Evolutionary conservation across 92 coral and sea anemone species (phyloP).

Genomic region (Paragorgia papillata): DNA sequence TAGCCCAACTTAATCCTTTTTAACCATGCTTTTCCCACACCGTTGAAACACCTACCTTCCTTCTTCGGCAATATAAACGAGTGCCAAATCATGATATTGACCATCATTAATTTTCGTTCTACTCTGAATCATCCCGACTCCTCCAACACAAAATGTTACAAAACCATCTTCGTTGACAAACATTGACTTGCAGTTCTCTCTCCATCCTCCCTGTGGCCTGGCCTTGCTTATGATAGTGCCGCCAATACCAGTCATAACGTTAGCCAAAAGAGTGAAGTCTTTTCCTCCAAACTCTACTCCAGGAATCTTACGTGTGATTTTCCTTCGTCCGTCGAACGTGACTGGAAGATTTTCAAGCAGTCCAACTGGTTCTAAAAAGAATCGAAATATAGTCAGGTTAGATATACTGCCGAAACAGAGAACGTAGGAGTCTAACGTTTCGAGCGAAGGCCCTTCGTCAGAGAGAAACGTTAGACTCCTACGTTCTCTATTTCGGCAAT

Average conservation of each 20-base stretch:
- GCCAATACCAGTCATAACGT: conserved; percentile 14
- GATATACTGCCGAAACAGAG: no score
- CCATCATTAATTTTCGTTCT: conserved; percentile 6
- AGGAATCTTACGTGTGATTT: not conserved
- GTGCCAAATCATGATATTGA: conserved; percentile 27
- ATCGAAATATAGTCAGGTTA: no score
- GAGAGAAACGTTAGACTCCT: no score
- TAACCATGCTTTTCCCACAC: no score
- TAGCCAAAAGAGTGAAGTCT: conserved; percentile 19
- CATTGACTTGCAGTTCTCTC: conserved; percentile 5
- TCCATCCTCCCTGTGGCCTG: conserved; percentile 6
- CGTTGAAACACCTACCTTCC: not conserved
- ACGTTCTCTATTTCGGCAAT: no score
- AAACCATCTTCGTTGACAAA: conserved; percentile 3
- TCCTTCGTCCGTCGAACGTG: not conserved
- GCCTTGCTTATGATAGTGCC: conserved; percentile 20
- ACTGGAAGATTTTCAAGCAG: not conserved
- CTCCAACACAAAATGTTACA: conserved; percentile 13
- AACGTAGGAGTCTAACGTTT: no score
- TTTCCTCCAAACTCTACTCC: conserved; percentile 1
- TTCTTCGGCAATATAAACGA: conserved; percentile 11
- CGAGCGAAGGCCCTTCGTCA: no score
- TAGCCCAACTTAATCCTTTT: no score
- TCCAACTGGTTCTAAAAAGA: conserved; percentile 5
- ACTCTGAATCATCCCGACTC: not conserved